Conservation (phyloP, 2,888 invertebrate species). For the Pycnomerus fuliginosus region DNA sequence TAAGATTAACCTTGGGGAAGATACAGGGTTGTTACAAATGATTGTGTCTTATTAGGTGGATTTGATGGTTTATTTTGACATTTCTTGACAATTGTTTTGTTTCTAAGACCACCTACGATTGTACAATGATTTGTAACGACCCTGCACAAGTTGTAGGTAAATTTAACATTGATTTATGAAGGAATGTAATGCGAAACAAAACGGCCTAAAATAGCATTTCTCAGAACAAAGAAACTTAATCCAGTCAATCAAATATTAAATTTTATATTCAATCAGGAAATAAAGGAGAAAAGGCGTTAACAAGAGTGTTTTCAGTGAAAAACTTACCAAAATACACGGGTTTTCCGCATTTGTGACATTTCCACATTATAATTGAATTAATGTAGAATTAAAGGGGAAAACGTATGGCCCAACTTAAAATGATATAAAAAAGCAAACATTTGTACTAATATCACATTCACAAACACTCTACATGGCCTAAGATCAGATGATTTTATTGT, state of each 20-base stretch:
- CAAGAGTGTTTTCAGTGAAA: too few relatives aligned
- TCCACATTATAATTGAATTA: constrained; percentile 62
- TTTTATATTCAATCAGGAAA: constrained; percentile 3
- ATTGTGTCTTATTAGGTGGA: too few relatives aligned
- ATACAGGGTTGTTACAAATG: too few relatives aligned
- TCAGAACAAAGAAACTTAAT: too few relatives aligned
- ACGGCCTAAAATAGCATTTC: too few relatives aligned
- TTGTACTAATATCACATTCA: constrained; percentile 7
- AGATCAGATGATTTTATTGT: neutral
- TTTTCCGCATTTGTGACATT: constrained; percentile 80
- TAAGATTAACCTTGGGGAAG: constrained; percentile 12
- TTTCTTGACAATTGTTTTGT: too few relatives aligned
- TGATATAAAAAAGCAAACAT: constrained; percentile 14
- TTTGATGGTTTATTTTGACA: too few relatives aligned
- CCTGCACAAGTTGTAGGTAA: constrained; percentile 1
- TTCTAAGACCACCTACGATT: too few relatives aligned
- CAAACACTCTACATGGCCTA: neutral
- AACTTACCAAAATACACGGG: constrained; percentile 75
- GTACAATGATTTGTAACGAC: too few relatives aligned
- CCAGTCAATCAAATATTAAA: neutral
- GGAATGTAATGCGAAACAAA: constrained; percentile 6
- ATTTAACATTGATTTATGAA: constrained; percentile 4
- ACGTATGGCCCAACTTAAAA: constrained; percentile 10
- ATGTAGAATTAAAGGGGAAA: constrained; percentile 9
- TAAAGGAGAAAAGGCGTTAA: neutral